Base-by-base conservation (phyloP, 2,888 invertebrate species). In the Nowickia ferox region DNA sequence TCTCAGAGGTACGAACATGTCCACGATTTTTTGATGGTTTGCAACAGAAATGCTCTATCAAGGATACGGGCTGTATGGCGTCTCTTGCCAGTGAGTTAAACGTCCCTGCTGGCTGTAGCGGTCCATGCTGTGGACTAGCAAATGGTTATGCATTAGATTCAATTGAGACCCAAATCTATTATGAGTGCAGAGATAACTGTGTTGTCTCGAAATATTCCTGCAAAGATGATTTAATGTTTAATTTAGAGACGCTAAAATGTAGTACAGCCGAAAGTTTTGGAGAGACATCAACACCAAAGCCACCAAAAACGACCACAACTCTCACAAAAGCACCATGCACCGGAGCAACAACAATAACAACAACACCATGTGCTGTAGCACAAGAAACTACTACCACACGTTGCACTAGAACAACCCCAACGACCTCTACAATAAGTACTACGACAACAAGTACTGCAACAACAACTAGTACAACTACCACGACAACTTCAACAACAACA, bases 31-130 rank as follows among this genome's bases (percentile, higher is more conserved):
- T 87, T 87, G 91, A 92, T 84, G 77, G 88, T 6, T 65, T 76
- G 48, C 84, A 84, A 6, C 88, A 88, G 38, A 87, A 65, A 2
- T 92, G 92, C 85, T 90, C 91, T 1, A 87, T 57, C 83, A 85
- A 87, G 17, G 90, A 90, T 55, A 90, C 90, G 0, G 89, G 89
- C 3, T 92, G 92, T 81, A 69, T 90, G 46, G 90, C 90, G 22
- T 76, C 86, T 9, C 61, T 83, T 9, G 66, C 46, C 2, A 48
- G 40, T 17, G 71, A 61, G 5, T 2, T 19, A 0, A 42, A 19
- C 9, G 4, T n/a, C 9, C 77, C 72, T 0, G 72, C 57, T 13
- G 84, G 44, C 8, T 88, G 88, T 15, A 65, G 63, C 17, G 87
- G 84, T 3, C 78, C 84, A 2, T 89, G 89, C 19, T 87, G 87